These are phyloP conservation scores for Chirona hameri DNA, from an alignment of 2,888 invertebrate genomes.

Conservation along the genomic window DNA sequence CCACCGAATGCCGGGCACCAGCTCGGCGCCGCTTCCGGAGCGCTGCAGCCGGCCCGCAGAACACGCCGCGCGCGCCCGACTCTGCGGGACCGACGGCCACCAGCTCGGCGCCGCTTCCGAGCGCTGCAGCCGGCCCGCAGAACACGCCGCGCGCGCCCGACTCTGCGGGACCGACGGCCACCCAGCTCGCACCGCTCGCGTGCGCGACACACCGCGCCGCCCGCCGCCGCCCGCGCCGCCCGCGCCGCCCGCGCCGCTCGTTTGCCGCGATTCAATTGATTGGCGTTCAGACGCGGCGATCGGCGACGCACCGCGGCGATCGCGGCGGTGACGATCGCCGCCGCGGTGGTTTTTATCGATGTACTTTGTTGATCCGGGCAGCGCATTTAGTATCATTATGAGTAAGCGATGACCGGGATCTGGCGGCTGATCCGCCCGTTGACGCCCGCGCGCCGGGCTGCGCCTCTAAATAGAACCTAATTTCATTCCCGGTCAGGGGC, in stretches of 20 bases:
- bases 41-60: background rate
- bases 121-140: background rate
- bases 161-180: background rate
- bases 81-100: background rate
- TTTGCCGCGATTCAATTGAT: constrained; percentile 11
- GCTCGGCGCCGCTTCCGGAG: background rate
- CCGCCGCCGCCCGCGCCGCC: background rate
- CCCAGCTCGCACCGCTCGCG: background rate
- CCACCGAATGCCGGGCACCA: background rate
- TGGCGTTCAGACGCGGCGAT: background rate
- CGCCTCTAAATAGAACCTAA: constrained; percentile 12
- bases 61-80: background rate
- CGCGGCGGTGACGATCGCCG: background rate
- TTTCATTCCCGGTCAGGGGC: constrained; percentile 28
- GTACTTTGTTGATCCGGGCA: background rate
- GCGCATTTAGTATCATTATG: constrained; percentile 24
- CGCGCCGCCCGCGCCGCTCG: background rate
- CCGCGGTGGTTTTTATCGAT: background rate
- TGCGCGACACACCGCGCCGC: background rate
- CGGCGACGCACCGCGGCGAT: background rate
- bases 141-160: background rate
- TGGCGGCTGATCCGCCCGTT: background rate
- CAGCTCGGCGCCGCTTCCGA: background rate
- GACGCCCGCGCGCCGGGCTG: background rate
- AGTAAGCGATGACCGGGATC: background rate